phyloP scores from a whole-genome alignment of 2,113 vertebrate species.

The Dasyornis broadbenti region DNA sequence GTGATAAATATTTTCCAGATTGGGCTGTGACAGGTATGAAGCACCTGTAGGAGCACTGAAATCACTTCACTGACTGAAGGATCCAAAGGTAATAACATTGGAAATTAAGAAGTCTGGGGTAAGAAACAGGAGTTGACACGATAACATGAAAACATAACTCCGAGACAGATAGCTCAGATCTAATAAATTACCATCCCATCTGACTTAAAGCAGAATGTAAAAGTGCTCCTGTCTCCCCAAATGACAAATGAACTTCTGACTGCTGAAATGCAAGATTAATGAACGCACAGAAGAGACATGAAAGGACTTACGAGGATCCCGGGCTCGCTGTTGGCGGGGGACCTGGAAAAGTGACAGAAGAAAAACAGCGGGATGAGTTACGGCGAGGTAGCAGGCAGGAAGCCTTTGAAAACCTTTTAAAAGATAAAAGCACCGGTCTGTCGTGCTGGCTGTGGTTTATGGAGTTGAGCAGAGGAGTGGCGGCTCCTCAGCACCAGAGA shows the following conservation, averaged over 20 bases:
- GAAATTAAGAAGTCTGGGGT: slow-evolving; percentile 2
- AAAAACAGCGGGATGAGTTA: slow-evolving; percentile 53
- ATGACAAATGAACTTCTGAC: slow-evolving; percentile 43
- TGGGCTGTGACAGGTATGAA: not conserved
- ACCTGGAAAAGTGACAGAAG: slow-evolving; percentile 78
- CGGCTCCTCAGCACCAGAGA: not conserved
- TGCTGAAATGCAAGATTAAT: slow-evolving; percentile 33
- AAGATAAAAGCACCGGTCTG: slow-evolving; percentile 38
- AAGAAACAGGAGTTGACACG: slow-evolving; percentile 8
- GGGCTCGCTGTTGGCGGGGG: slow-evolving; percentile 88
- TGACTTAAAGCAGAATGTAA: not conserved
- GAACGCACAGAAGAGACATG: not conserved
- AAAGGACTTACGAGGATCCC: slow-evolving; percentile 90
- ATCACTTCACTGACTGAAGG: not conserved
- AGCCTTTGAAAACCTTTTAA: slow-evolving; percentile 25
- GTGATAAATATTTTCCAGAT: not conserved
- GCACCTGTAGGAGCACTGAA: not conserved
- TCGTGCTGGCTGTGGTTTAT: not conserved
- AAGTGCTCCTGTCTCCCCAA: not conserved
- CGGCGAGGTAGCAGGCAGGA: not conserved
- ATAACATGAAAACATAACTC: not conserved
- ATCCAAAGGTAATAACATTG: not conserved
- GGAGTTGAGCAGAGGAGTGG: not conserved
- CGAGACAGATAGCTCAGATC: not conserved
- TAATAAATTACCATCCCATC: not conserved